These are phyloP conservation scores for Microctenopoma lineatum DNA, from an alignment of 2,797 vertebrate species.

Conservation along the genomic window DNA sequence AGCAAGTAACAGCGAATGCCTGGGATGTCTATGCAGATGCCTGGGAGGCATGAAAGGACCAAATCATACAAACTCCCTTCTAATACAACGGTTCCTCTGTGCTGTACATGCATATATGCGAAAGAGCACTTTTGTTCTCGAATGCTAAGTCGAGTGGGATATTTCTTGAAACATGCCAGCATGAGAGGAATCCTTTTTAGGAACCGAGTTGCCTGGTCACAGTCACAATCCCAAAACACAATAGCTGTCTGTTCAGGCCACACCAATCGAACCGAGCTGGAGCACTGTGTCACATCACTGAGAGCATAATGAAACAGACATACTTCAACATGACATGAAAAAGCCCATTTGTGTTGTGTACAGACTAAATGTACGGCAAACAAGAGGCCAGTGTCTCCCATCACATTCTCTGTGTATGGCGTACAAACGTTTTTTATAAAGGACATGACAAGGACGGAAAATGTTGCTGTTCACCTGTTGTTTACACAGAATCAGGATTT, in stretches of 20 bases:
- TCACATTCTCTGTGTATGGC: neutral
- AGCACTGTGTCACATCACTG: slow-evolving; percentile 49
- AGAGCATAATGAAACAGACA: slow-evolving; percentile 63
- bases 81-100: slow-evolving; percentile 77
- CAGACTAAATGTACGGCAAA: slow-evolving; percentile 21
- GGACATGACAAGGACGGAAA: slow-evolving; percentile 26
- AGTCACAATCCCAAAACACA: slow-evolving; percentile 71
- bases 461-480: slow-evolving; percentile 65
- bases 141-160: slow-evolving; percentile 74
- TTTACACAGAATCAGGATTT: slow-evolving; percentile 54
- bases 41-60: slow-evolving; percentile 73
- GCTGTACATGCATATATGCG: slow-evolving; percentile 58
- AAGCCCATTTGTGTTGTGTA: slow-evolving; percentile 54
- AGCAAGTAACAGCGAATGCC: slow-evolving; percentile 75
- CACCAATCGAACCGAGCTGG: slow-evolving; percentile 42
- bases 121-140: slow-evolving; percentile 83
- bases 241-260: slow-evolving; percentile 77
- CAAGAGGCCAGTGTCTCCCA: slow-evolving; percentile 16
- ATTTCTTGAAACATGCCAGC: slow-evolving; percentile 74
- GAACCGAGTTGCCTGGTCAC: slow-evolving; percentile 64
- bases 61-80: slow-evolving; percentile 76
- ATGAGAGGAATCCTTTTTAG: slow-evolving; percentile 73
- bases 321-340: slow-evolving; percentile 32
- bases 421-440: neutral
- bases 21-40: slow-evolving; percentile 76